Conservation (phyloP, 2,888 invertebrate genomes). For the Megalurothrips usitatus region DNA sequence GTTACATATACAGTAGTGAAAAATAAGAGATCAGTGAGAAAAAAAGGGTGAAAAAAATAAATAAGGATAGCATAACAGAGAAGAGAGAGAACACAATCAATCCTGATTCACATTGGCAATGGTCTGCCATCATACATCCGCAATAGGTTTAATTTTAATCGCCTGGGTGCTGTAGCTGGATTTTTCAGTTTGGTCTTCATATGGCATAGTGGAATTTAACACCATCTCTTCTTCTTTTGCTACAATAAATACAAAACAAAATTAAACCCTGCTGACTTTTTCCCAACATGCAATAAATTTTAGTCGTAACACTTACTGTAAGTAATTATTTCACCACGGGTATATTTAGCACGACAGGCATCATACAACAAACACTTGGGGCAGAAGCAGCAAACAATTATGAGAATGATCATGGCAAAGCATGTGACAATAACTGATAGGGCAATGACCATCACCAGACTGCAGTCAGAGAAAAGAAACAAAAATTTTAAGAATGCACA, state of each 20-base stretch:
- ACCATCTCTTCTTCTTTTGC: constrained; percentile 20
- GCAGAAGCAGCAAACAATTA: constrained; percentile 46
- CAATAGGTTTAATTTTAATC: constrained; percentile 4
- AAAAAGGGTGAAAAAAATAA: neutral
- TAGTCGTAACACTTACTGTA: constrained; percentile 38
- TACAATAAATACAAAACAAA: neutral
- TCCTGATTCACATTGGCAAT: neutral
- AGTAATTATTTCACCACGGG: constrained; percentile 43
- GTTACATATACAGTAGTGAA: neutral
- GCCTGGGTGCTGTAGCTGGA: constrained; percentile 8
- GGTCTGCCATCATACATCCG: neutral
- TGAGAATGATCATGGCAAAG: constrained; percentile 39
- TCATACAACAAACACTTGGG: constrained; percentile 45
- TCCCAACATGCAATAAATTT: neutral
- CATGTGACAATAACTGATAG: constrained; percentile 42
- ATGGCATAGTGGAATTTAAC: neutral
- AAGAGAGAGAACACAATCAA: neutral
- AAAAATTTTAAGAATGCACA: neutral
- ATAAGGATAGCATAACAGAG: neutral
- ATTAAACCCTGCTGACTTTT: neutral
- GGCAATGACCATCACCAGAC: constrained; percentile 42
- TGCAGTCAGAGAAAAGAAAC: constrained; percentile 36
- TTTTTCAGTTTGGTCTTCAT: neutral
- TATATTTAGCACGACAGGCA: constrained; percentile 43
- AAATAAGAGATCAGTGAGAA: neutral